Conservation (phyloP, 2,888 invertebrate genomes). For the Spialia ferax region DNA sequence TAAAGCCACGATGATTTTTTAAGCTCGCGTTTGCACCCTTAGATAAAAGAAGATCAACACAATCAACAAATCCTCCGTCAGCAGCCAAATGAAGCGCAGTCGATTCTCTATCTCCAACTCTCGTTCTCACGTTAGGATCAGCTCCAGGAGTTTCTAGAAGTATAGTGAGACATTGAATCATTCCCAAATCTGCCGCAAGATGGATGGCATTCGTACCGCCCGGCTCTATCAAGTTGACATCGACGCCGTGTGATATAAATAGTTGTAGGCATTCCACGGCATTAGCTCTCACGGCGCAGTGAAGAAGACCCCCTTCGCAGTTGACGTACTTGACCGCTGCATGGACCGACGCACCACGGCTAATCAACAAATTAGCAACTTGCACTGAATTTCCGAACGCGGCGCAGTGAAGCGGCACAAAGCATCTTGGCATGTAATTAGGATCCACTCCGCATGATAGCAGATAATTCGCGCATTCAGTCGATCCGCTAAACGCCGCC, state of each 20-base stretch:
- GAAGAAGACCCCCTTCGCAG: conserved; percentile 92
- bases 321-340: conserved; percentile 89
- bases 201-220: conserved; percentile 93
- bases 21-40: conserved; percentile 92
- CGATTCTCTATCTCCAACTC: conserved; percentile 90
- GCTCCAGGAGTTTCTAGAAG: conserved; percentile 91
- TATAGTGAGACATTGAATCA: conserved; percentile 91
- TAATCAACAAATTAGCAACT: conserved; percentile 92
- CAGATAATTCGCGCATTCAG: conserved; percentile 90
- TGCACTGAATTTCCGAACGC: conserved; percentile 95
- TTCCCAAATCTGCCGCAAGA: conserved; percentile 92
- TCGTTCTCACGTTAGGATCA: conserved; percentile 90
- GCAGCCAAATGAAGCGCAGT: conserved; percentile 95
- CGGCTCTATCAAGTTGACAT: conserved; percentile 91
- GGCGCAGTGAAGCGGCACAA: conserved; percentile 95
- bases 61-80: conserved; percentile 94
- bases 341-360: conserved; percentile 89
- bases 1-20: conserved; percentile 93
- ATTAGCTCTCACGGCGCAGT: conserved; percentile 95
- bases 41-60: conserved; percentile 90
- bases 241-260: conserved; percentile 91
- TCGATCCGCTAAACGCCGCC: conserved; percentile 92
- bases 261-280: conserved; percentile 92
- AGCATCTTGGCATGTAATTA: conserved; percentile 90
- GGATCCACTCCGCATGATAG: conserved; percentile 90